Conservation (phyloP, 2,888 invertebrate species). For the Melieria crassipennis region DNA sequence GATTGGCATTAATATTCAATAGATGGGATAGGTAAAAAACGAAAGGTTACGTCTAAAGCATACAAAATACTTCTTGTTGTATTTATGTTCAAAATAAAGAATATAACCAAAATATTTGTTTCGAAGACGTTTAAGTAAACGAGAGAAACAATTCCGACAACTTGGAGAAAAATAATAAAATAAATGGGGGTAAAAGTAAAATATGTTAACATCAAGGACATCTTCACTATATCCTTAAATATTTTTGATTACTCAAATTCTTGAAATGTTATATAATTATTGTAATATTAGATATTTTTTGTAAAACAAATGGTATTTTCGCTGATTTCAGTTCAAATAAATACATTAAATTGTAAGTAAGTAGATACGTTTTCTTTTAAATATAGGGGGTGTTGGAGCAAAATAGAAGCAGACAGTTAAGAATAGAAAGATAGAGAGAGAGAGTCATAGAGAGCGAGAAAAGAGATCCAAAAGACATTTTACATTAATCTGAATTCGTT, state of each 20-base stretch:
- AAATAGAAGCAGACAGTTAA: conserved; percentile 37
- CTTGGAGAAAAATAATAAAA: not conserved
- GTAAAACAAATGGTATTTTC: conserved; percentile 7
- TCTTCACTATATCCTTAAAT: not conserved
- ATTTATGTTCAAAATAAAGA: too few relatives aligned
- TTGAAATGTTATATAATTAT: conserved; percentile 9
- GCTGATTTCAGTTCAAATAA: conserved; percentile 21
- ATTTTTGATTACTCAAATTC: conserved; percentile 3
- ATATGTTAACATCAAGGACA: not conserved
- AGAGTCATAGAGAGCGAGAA: conserved; percentile 38
- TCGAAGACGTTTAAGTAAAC: not conserved
- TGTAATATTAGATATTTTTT: conserved; percentile 2
- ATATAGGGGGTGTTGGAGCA: conserved; percentile 31
- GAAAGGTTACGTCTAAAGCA: conserved; percentile 37
- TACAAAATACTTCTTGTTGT: conserved; percentile 28
- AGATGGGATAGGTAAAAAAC: too few relatives aligned
- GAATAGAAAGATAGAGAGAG: conserved; percentile 30
- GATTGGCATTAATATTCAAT: too few relatives aligned
- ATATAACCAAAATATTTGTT: not conserved
- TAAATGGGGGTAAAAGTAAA: not conserved
- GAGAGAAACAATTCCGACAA: too few relatives aligned
- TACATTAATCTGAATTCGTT: conserved; percentile 38
- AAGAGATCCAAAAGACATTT: conserved; percentile 66
- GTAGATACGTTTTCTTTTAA: not conserved
- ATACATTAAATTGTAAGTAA: conserved; percentile 22